Evolutionary conservation across 2,888 invertebrate species (phyloP), one percentile per base, ranked within the genome.

Genomic region (Microplitis deprimator): DNA sequence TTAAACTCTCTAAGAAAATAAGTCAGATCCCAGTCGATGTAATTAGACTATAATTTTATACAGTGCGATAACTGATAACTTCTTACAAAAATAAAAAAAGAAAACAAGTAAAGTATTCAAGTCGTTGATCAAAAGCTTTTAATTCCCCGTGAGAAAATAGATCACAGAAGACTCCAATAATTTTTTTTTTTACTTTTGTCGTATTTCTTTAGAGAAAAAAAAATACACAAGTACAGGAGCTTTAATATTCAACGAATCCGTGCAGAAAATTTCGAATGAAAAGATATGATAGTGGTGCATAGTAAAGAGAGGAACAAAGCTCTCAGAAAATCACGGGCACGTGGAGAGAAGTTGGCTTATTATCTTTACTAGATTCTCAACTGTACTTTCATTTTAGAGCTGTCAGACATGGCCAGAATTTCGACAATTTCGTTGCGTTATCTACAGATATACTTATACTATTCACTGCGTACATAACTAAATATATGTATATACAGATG

Each of bases 381-480:
- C 65, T 65, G 13, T 6, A 62, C 62, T 65, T 65, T 29, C 38
- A 65, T 38, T 13, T 29, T 65, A 29, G 38, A 29, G 38, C 65
- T 20, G 20, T 29, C 13, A 29, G 38, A 65, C 65, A 13, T 65
- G 65, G 38, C 65, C 29, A 65, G 65, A 65, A 65, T 65, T 65
- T 65, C 65, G 65, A 65, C 65, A 38, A 20, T 65, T 62, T 38
- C 65, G 38, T 29, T 65, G 5, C 62, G 62, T 17, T 62, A 17
- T n/a, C 16, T 16, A 62, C n/a, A 65, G 65, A 20, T 65, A 65
- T 20, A 10, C 29, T 10, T 20, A 65, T 13, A 65, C 10, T 13
- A 8, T 65, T 5, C 8, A 65, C 10, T 65, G 65, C 29, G 13
- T 65, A 13, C 17, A 29, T 17, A 29, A 65, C 65, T 65, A 2